These are phyloP conservation scores for Corvus cornix DNA, from an alignment of 2,113 vertebrate species.

Conservation along the genomic window DNA sequence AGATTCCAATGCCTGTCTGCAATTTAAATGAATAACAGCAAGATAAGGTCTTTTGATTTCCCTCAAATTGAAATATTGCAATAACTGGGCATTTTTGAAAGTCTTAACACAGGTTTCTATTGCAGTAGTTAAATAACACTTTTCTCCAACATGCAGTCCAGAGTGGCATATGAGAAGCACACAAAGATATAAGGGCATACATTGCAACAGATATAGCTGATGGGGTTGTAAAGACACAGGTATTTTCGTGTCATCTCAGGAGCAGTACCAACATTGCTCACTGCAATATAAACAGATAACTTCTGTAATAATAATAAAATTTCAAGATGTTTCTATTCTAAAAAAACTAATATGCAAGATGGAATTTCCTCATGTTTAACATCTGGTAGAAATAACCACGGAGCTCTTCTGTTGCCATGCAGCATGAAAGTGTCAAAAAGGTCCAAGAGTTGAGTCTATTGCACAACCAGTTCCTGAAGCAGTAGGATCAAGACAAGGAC, in stretches of 20 bases:
- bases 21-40: neutral
- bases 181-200: neutral
- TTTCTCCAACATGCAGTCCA: neutral
- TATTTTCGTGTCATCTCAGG: neutral
- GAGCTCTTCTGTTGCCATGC: neutral
- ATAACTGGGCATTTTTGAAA: neutral
- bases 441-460: neutral
- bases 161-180: neutral
- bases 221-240: neutral
- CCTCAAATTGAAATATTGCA: neutral
- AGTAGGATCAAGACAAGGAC: neutral
- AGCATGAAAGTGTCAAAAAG: neutral
- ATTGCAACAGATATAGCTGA: neutral
- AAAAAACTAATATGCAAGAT: constrained; percentile 7
- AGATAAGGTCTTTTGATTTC: neutral
- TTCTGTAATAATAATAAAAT: constrained; percentile 26
- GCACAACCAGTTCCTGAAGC: neutral
- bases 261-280: neutral
- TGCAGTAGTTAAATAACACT: neutral
- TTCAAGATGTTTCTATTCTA: neutral
- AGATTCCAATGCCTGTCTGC: neutral
- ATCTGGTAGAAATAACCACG: neutral
- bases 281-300: constrained; percentile 15
- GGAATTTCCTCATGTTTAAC: constrained; percentile 37
- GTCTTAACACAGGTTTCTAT: neutral